Conservation (phyloP, 1,140 invertebrate genomes). For the Drosophila saltans region DNA sequence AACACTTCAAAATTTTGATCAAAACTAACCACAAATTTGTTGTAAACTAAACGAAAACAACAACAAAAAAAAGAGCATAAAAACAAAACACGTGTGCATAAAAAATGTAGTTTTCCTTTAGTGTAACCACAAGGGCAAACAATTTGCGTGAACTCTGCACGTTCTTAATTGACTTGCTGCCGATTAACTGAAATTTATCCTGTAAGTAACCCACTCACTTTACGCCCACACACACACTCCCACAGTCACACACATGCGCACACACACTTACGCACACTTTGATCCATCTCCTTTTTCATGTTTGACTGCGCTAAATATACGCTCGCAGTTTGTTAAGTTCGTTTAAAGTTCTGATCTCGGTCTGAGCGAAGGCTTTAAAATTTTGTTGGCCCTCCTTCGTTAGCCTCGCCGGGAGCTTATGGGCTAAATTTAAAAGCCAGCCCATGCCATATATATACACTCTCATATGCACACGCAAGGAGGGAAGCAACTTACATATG, state of each 20-base stretch:
- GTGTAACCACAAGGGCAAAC: slow-evolving; percentile 16
- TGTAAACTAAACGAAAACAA: not conserved
- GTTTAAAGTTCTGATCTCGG: slow-evolving; percentile 70
- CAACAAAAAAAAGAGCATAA: not conserved
- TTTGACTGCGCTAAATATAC: slow-evolving; percentile 56
- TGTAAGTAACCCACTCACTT: slow-evolving; percentile 32
- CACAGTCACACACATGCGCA: slow-evolving; percentile 5
- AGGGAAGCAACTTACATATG: slow-evolving; percentile 73
- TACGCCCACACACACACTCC: not conserved
- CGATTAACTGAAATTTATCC: slow-evolving; percentile 73
- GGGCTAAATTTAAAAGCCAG: slow-evolving; percentile 70
- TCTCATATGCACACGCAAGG: slow-evolving; percentile 32
- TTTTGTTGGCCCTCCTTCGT: slow-evolving; percentile 19
- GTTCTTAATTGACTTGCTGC: slow-evolving; percentile 67
- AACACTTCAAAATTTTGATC: slow-evolving; percentile 4
- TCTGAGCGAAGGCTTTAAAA: slow-evolving; percentile 66
- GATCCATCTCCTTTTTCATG: slow-evolving; percentile 42
- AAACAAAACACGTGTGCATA: not conserved
- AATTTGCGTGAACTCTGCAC: slow-evolving; percentile 58
- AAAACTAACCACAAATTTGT: not conserved
- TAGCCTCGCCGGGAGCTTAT: slow-evolving; percentile 50
- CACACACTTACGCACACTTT: slow-evolving; percentile 16
- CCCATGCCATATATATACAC: slow-evolving; percentile 26
- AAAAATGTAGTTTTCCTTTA: not conserved
- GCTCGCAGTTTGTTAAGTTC: slow-evolving; percentile 64